These are phyloP conservation scores for Allolobophora icterica DNA, from an alignment of 2,888 invertebrate species.

Conservation along the genomic window DNA sequence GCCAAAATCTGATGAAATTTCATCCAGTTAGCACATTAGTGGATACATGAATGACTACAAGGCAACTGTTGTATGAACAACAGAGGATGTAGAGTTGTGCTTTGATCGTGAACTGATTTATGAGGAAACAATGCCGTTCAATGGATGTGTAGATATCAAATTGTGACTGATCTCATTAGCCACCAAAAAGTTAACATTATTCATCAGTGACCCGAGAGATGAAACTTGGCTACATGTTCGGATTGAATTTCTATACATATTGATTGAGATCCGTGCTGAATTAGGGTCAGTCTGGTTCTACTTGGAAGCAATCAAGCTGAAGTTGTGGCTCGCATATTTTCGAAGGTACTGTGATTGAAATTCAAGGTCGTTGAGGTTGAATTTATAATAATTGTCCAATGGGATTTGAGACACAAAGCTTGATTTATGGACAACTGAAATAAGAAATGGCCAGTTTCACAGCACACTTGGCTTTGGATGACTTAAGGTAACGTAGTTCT, in stretches of 20 bases:
- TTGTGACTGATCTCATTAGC: not conserved
- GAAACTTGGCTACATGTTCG: not conserved
- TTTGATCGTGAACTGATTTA: not conserved
- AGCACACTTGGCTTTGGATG: no score
- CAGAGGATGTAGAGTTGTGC: not conserved
- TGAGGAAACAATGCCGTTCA: not conserved
- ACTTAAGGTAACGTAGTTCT: not conserved
- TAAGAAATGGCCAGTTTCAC: no score
- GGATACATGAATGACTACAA: not conserved
- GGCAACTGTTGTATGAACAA: no score
- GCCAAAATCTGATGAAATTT: not conserved
- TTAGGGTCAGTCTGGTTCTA: not conserved
- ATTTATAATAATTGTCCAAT: not conserved
- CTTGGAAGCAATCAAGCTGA: not conserved
- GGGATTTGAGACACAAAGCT: not conserved
- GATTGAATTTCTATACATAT: not conserved
- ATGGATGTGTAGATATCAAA: constrained; percentile 5
- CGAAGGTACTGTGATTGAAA: not conserved
- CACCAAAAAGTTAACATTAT: not conserved
- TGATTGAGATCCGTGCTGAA: not conserved
- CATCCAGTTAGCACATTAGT: not conserved
- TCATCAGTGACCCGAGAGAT: not conserved
- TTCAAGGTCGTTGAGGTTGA: not conserved
- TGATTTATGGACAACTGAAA: not conserved
- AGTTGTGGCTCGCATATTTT: not conserved